Conservation (phyloP, 1,140 invertebrate genomes). For the Drosophila orena region DNA sequence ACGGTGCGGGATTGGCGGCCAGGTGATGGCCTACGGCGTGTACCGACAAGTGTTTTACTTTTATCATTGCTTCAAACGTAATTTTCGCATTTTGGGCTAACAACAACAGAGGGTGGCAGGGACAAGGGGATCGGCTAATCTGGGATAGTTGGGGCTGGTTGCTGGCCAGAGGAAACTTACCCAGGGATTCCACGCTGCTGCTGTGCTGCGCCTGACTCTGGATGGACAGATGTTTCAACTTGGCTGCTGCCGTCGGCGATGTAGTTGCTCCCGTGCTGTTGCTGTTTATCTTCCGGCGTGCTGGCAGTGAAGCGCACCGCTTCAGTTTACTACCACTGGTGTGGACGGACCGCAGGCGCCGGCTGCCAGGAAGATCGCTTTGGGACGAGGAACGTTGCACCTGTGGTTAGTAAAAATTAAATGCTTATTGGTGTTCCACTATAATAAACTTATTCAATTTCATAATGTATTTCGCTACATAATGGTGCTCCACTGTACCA, state of each 20-base stretch:
- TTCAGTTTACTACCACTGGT: slow-evolving; percentile 85
- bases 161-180: slow-evolving; percentile 52
- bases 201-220: slow-evolving; percentile 54
- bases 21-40: slow-evolving; percentile 59
- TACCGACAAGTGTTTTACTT: slow-evolving; percentile 50
- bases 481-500: background rate
- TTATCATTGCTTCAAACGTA: slow-evolving; percentile 45
- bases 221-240: slow-evolving; percentile 45
- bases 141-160: background rate
- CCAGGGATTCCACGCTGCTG: slow-evolving; percentile 80
- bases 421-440: too few relatives aligned
- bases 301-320: slow-evolving; percentile 86
- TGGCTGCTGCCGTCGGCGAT: slow-evolving; percentile 41
- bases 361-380: slow-evolving; percentile 85
- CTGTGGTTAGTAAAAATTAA: slow-evolving; percentile 4
- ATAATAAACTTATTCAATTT: background rate
- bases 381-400: slow-evolving; percentile 86
- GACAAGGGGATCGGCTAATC: background rate
- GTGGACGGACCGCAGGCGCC: slow-evolving; percentile 81
- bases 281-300: slow-evolving; percentile 65
- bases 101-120: slow-evolving; percentile 18
- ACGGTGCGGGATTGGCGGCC: slow-evolving; percentile 41
- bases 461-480: background rate
- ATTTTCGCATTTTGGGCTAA: slow-evolving; percentile 46
- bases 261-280: slow-evolving; percentile 22